phyloP scores from a whole-genome alignment of 2,797 vertebrate species.

The Brotula barbata region DNA sequence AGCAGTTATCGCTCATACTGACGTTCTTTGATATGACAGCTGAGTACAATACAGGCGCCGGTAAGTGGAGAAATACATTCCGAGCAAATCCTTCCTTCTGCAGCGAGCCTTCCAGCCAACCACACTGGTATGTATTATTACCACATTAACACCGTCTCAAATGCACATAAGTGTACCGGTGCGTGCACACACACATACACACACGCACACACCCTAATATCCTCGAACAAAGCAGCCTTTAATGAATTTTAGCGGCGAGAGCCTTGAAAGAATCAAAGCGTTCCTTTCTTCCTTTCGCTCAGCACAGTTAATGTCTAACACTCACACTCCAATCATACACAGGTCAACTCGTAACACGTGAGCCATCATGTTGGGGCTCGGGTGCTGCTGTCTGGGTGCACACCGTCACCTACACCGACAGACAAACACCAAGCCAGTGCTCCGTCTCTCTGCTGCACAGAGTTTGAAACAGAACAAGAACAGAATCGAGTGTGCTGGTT shows the following conservation, averaged over 20 bases:
- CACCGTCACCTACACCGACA: background rate
- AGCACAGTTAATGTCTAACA: conserved; percentile 62
- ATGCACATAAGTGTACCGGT: conserved; percentile 12
- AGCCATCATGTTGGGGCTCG: no score
- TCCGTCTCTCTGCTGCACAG: no score
- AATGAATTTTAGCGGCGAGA: conserved; percentile 56
- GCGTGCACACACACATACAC: background rate
- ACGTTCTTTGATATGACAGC: background rate
- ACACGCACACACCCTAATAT: conserved; percentile 49
- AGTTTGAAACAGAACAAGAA: no score
- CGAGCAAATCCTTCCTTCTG: conserved; percentile 6
- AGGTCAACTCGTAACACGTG: background rate
- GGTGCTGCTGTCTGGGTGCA: background rate
- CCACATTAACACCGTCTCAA: conserved; percentile 21
- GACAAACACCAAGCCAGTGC: background rate
- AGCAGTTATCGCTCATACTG: background rate
- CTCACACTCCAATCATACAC: background rate
- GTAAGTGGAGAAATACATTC: no score
- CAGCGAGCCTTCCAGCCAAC: no score
- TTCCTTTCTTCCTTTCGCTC: conserved; percentile 56
- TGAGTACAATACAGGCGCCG: no score
- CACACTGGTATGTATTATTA: conserved; percentile 34
- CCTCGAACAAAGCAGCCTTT: conserved; percentile 69
- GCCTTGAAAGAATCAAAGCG: conserved; percentile 54
- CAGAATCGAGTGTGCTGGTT: no score